phyloP scores from a whole-genome alignment of 1,140 invertebrate genomes.

The Drosophila obscura region DNA sequence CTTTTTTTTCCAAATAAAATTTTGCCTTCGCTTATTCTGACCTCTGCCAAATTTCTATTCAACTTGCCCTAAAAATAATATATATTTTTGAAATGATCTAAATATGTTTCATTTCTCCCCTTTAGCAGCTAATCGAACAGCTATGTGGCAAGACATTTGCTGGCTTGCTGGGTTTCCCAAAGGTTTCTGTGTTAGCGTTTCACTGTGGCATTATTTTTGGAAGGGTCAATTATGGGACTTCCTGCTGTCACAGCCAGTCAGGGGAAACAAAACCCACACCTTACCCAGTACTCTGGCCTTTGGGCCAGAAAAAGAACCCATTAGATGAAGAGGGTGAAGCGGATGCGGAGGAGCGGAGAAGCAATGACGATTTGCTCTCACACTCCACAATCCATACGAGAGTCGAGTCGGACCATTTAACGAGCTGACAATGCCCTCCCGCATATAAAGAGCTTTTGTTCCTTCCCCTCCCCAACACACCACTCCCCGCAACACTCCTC shows the following conservation, averaged over 20 bases:
- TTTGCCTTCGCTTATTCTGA: too few species aligned
- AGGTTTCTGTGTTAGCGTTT: too few species aligned
- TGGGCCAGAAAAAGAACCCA: background rate
- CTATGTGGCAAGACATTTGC: too few species aligned
- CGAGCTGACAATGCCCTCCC: constrained; percentile 50
- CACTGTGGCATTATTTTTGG: too few species aligned
- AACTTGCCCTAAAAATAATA: too few species aligned
- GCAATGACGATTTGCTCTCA: background rate
- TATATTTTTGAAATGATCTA: too few species aligned
- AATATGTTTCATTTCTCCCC: too few species aligned
- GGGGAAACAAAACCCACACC: background rate
- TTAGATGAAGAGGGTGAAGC: background rate
- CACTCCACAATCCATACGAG: too few species aligned
- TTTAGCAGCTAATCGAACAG: constrained; percentile 4
- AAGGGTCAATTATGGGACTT: constrained; percentile 19
- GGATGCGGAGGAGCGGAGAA: background rate
- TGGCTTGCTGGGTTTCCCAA: too few species aligned
- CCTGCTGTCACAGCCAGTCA: background rate
- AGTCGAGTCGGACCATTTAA: constrained; percentile 32
- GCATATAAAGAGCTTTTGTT: constrained; percentile 59
- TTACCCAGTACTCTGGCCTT: constrained; percentile 1
- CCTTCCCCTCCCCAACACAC: constrained; percentile 3
- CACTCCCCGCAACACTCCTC: background rate
- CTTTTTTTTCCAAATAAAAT: too few species aligned
- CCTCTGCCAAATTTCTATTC: too few species aligned